Evolutionary conservation across 64 coral and sea anemone species (phyloP).

Genomic region (Actinia equina): DNA sequence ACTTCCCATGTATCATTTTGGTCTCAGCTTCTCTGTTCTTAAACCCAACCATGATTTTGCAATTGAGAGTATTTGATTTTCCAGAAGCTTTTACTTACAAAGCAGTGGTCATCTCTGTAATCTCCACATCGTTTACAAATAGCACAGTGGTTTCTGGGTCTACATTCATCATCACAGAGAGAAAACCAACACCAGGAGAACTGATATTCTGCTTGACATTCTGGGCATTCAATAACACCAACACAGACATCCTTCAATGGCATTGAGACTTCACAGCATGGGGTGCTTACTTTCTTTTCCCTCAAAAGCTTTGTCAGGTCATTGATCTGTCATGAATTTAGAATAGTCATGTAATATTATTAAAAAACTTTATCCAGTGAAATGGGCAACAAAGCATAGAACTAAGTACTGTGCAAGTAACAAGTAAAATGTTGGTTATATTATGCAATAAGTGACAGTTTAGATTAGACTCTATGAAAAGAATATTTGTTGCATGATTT

Average conservation of each 20-base stretch:
- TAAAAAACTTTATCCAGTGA: background rate
- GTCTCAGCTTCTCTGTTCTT: too few species aligned
- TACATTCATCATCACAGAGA: slow-evolving; percentile 47
- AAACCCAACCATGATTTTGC: too few species aligned
- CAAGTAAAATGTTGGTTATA: too few species aligned
- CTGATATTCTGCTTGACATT: slow-evolving; percentile 32
- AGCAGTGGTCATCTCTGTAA: slow-evolving; percentile 49
- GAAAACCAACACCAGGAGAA: slow-evolving; percentile 28
- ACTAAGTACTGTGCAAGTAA: background rate
- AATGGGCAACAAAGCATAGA: background rate
- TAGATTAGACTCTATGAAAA: too few species aligned
- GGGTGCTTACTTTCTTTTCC: background rate
- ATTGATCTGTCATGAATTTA: background rate
- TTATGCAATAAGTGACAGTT: too few species aligned
- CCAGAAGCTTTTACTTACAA: slow-evolving; percentile 25
- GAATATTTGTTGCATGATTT: too few species aligned
- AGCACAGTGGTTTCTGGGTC: slow-evolving; percentile 40
- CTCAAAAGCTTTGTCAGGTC: background rate
- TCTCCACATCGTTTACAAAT: slow-evolving; percentile 45
- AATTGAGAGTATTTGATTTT: too few species aligned
- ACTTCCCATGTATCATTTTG: too few species aligned
- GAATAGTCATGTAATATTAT: background rate
- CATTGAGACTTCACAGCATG: slow-evolving; percentile 24
- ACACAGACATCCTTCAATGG: slow-evolving; percentile 28
- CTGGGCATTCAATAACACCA: slow-evolving; percentile 30